A percentile compares a stretch with the other conserved stretches of the same genome.
These are phyloP conservation scores for Clytia hemisphaerica DNA, from an alignment of 30 jellyfish, hydroid and myxozoan genomes.

Conservation along the genomic window DNA sequence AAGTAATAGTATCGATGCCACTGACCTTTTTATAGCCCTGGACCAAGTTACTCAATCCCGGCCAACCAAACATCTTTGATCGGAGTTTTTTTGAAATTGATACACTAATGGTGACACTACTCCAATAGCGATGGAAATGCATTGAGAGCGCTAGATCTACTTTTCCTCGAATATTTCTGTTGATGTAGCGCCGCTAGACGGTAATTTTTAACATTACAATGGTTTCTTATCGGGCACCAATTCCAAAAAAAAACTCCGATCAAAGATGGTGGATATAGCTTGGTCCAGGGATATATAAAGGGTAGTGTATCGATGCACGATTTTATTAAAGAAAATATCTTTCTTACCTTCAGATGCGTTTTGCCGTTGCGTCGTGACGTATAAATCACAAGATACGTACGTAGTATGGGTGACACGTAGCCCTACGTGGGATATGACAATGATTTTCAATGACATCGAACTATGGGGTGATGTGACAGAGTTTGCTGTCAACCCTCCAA, in stretches of 20 bases:
- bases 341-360: constrained; percentile 58
- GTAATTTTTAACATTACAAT: background rate
- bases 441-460: constrained; percentile 55
- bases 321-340: background rate
- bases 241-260: too few species aligned
- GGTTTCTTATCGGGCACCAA: background rate
- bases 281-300: too few species aligned
- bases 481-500: constrained; percentile 94
- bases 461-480: constrained; percentile 90
- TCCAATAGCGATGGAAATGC: background rate
- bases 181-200: too few species aligned
- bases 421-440: constrained; percentile 95
- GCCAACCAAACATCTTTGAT: too few species aligned
- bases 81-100: too few species aligned
- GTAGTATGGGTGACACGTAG: constrained; percentile 86
- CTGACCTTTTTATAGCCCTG: too few species aligned
- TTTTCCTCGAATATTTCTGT: background rate
- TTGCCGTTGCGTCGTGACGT: constrained; percentile 74
- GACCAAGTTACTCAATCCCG: too few species aligned
- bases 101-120: background rate
- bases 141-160: background rate
- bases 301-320: too few species aligned
- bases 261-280: too few species aligned
- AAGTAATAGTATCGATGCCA: too few species aligned
- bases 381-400: constrained; percentile 73